phyloP scores from a whole-genome alignment of 2,888 invertebrate genomes.

The Dicycla oo region DNA sequence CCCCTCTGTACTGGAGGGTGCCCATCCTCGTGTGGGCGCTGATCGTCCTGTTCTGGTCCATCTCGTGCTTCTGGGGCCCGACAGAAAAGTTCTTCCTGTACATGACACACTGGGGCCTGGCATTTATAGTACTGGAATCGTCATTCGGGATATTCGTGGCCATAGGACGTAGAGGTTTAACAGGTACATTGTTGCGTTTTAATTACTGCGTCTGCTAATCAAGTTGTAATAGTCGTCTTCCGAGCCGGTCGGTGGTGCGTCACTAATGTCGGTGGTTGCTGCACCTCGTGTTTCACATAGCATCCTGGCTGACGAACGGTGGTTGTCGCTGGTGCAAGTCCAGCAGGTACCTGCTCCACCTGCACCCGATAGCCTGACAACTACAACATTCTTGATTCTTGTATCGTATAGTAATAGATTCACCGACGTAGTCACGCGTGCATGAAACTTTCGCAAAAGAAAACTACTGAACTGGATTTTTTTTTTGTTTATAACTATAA shows the following conservation, averaged over 20 bases:
- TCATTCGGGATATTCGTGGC: slow-evolving; percentile 82
- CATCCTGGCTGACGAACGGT: slow-evolving; percentile 57
- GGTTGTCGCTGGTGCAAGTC: too few relatives aligned
- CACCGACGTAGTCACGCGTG: slow-evolving; percentile 63
- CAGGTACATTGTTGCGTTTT: slow-evolving; percentile 61
- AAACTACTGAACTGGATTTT: slow-evolving; percentile 38
- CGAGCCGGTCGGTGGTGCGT: slow-evolving; percentile 64
- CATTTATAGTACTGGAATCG: slow-evolving; percentile 81
- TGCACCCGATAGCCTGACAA: slow-evolving; percentile 34
- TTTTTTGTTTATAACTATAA: slow-evolving; percentile 18
- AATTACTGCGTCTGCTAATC: slow-evolving; percentile 51
- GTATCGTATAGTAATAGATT: slow-evolving; percentile 57
- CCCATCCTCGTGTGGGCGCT: slow-evolving; percentile 83
- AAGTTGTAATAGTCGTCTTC: slow-evolving; percentile 58
- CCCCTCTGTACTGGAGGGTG: slow-evolving; percentile 83
- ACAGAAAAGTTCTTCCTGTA: slow-evolving; percentile 87
- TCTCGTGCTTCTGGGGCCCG: slow-evolving; percentile 83
- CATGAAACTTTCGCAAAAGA: slow-evolving; percentile 53
- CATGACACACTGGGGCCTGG: slow-evolving; percentile 90
- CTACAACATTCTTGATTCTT: slow-evolving; percentile 67
- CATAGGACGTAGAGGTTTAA: slow-evolving; percentile 68
- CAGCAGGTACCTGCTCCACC: slow-evolving; percentile 9
- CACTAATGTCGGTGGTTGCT: slow-evolving; percentile 66
- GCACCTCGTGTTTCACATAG: slow-evolving; percentile 67
- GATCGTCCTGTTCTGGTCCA: slow-evolving; percentile 76